Evolutionary conservation across 2,888 invertebrate species (phyloP).

Genomic region (Mimachlamys varia): DNA sequence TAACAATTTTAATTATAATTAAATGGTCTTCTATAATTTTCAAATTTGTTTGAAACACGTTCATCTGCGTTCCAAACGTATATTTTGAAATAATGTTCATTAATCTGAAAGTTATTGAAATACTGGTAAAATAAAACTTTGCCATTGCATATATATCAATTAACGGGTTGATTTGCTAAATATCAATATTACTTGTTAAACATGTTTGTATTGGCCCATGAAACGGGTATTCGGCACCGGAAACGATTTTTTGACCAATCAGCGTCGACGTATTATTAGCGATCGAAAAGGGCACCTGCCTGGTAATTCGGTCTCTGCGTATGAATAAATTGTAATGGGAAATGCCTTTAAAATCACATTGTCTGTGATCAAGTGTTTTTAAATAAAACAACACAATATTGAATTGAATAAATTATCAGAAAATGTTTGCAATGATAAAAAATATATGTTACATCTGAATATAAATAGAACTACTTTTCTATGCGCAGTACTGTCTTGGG

Average conservation of each 20-base stretch:
- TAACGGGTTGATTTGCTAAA: neutral
- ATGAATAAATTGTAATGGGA: slow-evolving; percentile 28
- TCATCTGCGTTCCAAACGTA: no score
- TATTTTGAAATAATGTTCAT: no score
- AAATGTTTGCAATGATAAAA: neutral
- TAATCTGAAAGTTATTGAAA: no score
- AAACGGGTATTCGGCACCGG: slow-evolving; percentile 31
- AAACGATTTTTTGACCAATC: neutral
- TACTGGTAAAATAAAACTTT: no score
- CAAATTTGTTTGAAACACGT: no score
- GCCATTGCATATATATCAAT: no score
- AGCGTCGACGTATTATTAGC: neutral
- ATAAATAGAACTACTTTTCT: neutral
- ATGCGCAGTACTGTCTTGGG: slow-evolving; percentile 1
- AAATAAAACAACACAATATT: neutral
- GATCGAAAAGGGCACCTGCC: slow-evolving; percentile 34
- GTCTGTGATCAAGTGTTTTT: neutral
- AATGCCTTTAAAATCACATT: neutral
- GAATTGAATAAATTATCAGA: neutral
- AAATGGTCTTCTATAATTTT: no score
- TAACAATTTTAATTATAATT: no score
- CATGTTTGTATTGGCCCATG: neutral
- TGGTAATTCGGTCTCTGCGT: slow-evolving; percentile 12
- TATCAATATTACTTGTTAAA: neutral
- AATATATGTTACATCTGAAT: neutral